These are phyloP conservation scores for Ptychoptera albimana DNA, from an alignment of 2,888 invertebrate species.

Conservation along the genomic window DNA sequence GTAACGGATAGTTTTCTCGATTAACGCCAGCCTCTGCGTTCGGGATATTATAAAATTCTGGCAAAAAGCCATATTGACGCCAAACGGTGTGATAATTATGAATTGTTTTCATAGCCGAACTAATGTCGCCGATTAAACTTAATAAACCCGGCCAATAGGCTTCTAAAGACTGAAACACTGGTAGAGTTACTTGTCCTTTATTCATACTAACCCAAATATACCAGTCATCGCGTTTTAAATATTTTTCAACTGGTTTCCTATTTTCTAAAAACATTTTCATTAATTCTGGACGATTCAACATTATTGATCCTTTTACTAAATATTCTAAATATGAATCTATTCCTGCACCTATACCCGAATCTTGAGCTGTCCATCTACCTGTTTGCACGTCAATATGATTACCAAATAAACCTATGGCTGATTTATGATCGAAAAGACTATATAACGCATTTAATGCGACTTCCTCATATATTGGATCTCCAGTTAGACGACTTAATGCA, in stretches of 20 bases:
- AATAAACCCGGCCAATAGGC: constrained; percentile 97
- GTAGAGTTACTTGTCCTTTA: constrained; percentile 81
- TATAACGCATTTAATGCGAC: constrained; percentile 83
- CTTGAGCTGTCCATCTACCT: constrained; percentile 94
- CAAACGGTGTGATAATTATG: constrained; percentile 94
- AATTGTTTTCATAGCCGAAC: constrained; percentile 80
- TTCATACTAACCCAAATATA: constrained; percentile 99
- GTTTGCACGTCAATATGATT: constrained; percentile 93
- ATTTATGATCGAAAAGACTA: constrained; percentile 72
- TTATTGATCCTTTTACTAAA: constrained; percentile 85
- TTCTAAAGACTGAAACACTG: constrained; percentile 97
- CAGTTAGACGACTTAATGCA: constrained; percentile 80
- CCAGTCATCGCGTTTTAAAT: constrained; percentile 91
- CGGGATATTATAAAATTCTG: constrained; percentile 94
- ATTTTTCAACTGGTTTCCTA: constrained; percentile 59
- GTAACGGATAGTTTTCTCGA: constrained; percentile 77
- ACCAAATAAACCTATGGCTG: constrained; percentile 77
- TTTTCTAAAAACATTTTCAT: constrained; percentile 82
- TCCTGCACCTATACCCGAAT: constrained; percentile 93
- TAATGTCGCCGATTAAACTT: constrained; percentile 65
- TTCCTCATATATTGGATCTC: constrained; percentile 89
- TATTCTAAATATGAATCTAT: constrained; percentile 98
- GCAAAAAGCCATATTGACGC: constrained; percentile 94
- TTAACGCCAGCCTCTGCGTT: constrained; percentile 70
- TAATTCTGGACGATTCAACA: constrained; percentile 79